Percentiles rank a stretch among this genome's conserved stretches.
phyloP scores from a whole-genome alignment of 1,140 invertebrate species.

The Solen grandis region DNA sequence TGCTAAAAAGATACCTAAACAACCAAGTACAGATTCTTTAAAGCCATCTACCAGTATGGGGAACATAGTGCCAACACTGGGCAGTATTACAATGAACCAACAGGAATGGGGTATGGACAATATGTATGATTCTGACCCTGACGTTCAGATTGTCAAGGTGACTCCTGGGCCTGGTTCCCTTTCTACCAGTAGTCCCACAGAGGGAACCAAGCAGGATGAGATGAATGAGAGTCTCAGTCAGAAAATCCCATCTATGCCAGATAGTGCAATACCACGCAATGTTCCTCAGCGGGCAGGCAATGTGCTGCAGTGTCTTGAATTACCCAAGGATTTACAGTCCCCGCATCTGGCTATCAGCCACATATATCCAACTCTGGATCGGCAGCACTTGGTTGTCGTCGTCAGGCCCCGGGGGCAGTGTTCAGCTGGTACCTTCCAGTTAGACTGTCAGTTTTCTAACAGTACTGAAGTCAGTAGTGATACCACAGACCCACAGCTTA shows the following conservation, averaged over 20 bases:
- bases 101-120: slow-evolving; percentile 62
- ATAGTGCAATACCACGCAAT: slow-evolving; percentile 46
- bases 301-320: slow-evolving; percentile 76
- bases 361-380: slow-evolving; percentile 74
- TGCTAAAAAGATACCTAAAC: slow-evolving; percentile 36
- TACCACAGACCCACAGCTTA: neutral
- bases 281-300: slow-evolving; percentile 59
- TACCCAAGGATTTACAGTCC: slow-evolving; percentile 69
- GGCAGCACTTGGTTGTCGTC: slow-evolving; percentile 73
- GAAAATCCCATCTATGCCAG: slow-evolving; percentile 21
- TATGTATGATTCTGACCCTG: slow-evolving; percentile 73
- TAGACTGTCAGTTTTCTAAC: slow-evolving; percentile 26
- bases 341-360: slow-evolving; percentile 67
- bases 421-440: slow-evolving; percentile 23
- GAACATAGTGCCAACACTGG: slow-evolving; percentile 62
- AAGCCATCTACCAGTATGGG: slow-evolving; percentile 51
- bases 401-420: slow-evolving; percentile 61
- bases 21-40: slow-evolving; percentile 47
- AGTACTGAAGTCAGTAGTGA: slow-evolving; percentile 14
- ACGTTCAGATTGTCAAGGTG: slow-evolving; percentile 75
- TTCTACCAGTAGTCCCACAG: slow-evolving; percentile 44
- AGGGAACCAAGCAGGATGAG: slow-evolving; percentile 33
- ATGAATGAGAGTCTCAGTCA: slow-evolving; percentile 4
- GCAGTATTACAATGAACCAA: slow-evolving; percentile 59
- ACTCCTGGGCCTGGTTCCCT: slow-evolving; percentile 61